Evolutionary conservation across 2,113 vertebrate genomes (phyloP).

Genomic region (Malurus elegans): DNA sequence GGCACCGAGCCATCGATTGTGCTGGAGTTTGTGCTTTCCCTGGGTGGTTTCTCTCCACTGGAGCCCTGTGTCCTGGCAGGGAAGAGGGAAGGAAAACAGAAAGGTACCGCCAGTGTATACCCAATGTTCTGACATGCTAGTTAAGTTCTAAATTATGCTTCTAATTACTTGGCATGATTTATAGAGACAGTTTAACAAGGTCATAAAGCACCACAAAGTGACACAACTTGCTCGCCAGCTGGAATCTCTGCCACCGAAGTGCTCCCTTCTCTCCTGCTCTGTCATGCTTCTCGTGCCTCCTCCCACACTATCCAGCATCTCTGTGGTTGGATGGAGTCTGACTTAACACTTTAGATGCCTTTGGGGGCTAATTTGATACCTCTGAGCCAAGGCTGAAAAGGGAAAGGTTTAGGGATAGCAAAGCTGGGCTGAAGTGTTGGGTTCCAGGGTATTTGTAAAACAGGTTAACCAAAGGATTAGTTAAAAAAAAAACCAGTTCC

Average conservation of each 20-base stretch:
- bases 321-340: not conserved
- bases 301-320: not conserved
- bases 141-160: conserved; percentile 36
- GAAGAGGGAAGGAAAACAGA: not conserved
- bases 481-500: not conserved
- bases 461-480: not conserved
- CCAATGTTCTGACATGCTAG: not conserved
- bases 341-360: not conserved
- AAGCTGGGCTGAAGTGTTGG: not conserved
- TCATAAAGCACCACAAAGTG: conserved; percentile 18
- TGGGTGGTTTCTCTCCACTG: conserved; percentile 2
- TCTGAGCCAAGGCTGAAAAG: not conserved
- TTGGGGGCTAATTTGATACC: not conserved
- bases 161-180: conserved; percentile 60
- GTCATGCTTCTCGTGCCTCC: not conserved
- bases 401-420: not conserved
- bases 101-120: not conserved
- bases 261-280: not conserved
- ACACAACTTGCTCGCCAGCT: not conserved
- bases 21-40: not conserved
- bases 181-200: conserved; percentile 19
- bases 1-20: not conserved
- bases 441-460: not conserved
- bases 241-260: not conserved
- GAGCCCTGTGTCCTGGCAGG: not conserved